These are phyloP conservation scores for Neoniphon sammara DNA, from an alignment of 2,797 vertebrate species.

Conservation along the genomic window DNA sequence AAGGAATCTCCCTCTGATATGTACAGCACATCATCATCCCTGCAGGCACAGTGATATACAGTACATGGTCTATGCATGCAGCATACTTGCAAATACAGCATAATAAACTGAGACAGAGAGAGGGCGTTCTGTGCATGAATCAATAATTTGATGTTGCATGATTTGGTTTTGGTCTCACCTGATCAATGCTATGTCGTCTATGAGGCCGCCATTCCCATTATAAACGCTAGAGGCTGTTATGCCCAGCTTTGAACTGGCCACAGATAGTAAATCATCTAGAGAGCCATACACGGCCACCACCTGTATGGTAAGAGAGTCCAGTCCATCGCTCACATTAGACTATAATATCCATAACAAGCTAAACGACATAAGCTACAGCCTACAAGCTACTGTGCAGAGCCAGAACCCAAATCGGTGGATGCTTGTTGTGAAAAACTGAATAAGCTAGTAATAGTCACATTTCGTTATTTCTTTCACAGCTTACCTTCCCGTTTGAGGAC, in stretches of 20 bases:
- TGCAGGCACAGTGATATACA: constrained; percentile 58
- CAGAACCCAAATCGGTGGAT: background rate
- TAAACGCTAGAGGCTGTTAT: constrained; percentile 89
- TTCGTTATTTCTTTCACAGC: background rate
- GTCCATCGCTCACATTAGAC: background rate
- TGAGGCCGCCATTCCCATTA: constrained; percentile 90
- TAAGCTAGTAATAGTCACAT: background rate
- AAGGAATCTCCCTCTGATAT: constrained; percentile 88
- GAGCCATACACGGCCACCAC: constrained; percentile 91
- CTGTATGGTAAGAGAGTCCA: constrained; percentile 64
- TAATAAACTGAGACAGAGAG: background rate
- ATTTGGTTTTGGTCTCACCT: constrained; percentile 80
- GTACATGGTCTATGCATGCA: background rate
- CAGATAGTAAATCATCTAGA: constrained; percentile 88
- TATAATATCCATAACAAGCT: background rate
- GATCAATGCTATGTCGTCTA: constrained; percentile 90
- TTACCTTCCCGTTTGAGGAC: constrained; percentile 87
- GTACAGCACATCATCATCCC: constrained; percentile 92
- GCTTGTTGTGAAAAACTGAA: background rate
- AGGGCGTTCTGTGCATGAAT: too few species aligned
- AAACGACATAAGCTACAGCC: background rate
- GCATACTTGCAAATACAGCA: background rate
- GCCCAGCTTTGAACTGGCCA: constrained; percentile 89
- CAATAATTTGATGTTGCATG: too few species aligned
- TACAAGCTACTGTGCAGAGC: constrained; percentile 1